Evolutionary conservation across 2,113 vertebrate species (phyloP), one percentile per base, ranked within the genome.

Genomic region (Xenopus laevis): DNA sequence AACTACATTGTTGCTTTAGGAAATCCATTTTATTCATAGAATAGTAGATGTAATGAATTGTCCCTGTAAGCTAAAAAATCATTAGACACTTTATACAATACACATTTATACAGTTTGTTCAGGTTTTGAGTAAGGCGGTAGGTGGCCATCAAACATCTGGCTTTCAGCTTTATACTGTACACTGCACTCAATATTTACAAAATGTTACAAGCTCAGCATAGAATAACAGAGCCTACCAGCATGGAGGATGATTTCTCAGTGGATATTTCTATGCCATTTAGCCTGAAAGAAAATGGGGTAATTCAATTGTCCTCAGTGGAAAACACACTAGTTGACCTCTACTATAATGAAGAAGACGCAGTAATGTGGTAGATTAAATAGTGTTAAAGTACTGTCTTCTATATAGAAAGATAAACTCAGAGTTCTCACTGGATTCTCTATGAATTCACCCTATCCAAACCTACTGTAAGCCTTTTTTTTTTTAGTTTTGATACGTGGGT

Each of bases 141-240:
- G 23, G 18, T 20, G 58, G 65, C 18, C 73, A 75, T 75, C 73
- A 68, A 75, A 75, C 73, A 75, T 69, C 18, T 20, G 68, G 58
- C 73, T 65, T 75, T 75, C 23, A 46, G 65, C 58, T 58, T 46
- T 75, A 33, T 74, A n/a, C n/a, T n/a, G n/a, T n/a, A 53, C 65
- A 62, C 63, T 75, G 58, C 73, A 69, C 65, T 75, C 65, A 75
- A 62, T 75, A 68, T 75, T 75, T 75, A 75, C 65, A 75, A 75
- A 75, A 57, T 68, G 45, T 67, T 74, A 68, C 64, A 68, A 74
- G 53, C 52, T 33, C 61, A 63, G 46, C 12, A 10, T 27, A 45
- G 65, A 45, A 62, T 61, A 53, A 44, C 73, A 44, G 65, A 69
- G 45, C 66, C 60, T 53, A 33, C 45, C 68, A 67, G 52, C 73